Conservation (phyloP, 23 tunicate genomes). For the Phallusia fumigata region DNA sequence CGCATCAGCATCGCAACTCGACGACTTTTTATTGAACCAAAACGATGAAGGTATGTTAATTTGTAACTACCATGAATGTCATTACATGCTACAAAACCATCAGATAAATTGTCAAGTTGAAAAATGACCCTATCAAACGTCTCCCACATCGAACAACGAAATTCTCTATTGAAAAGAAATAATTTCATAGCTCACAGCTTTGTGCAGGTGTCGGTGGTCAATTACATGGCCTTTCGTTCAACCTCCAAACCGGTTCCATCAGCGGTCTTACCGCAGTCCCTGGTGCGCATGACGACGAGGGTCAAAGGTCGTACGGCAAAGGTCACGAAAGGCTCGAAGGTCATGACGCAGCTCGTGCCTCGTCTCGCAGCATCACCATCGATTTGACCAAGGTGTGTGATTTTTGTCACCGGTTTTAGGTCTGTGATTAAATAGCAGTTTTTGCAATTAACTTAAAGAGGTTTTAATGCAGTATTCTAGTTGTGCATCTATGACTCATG, state of each 20-base stretch:
- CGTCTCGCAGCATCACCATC: constrained; percentile 71
- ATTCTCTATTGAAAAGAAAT: too few species aligned
- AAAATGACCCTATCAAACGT: too few species aligned
- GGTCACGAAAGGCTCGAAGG: constrained; percentile 1
- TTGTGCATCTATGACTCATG: too few species aligned
- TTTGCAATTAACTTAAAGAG: too few species aligned
- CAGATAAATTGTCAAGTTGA: too few species aligned
- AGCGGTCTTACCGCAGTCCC: constrained; percentile 59
- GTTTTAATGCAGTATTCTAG: too few species aligned
- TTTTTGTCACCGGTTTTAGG: too few species aligned
- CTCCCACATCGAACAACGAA: too few species aligned
- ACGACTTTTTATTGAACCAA: neutral
- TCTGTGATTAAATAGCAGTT: too few species aligned
- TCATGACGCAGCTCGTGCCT: neutral
- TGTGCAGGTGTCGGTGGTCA: neutral
- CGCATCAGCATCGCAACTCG: neutral
- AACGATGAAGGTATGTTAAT: neutral
- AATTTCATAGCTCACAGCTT: too few species aligned
- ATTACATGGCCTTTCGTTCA: constrained; percentile 72
- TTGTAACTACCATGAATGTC: too few species aligned
- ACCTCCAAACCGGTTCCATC: constrained; percentile 85
- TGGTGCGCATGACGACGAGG: constrained; percentile 22
- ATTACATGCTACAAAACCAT: too few species aligned
- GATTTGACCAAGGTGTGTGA: constrained; percentile 69
- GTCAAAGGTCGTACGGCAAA: constrained; percentile 8